Base-by-base conservation (phyloP, 1,140 invertebrate genomes). In the Drosophila pallidifrons region DNA sequence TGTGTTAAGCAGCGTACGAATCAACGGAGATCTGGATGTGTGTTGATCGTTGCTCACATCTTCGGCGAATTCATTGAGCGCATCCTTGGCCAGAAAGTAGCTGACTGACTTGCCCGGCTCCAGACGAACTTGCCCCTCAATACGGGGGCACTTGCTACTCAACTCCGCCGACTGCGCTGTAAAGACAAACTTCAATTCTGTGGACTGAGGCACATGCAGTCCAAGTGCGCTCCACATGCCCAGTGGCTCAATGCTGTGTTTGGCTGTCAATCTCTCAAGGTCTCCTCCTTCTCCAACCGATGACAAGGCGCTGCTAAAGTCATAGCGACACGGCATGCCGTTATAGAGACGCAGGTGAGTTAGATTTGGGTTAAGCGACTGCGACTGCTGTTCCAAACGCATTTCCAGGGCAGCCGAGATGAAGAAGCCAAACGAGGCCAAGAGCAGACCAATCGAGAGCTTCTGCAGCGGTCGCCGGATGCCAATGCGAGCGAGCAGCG, bases 401-500 rank as follows among this genome's bases (percentile, higher is more conserved):
- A 97, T 78, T 93, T 99, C 97, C 0, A 99, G 94, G 45, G 97
- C 89, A 3, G 95, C 98, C n/a, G 98, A 98, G 16, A 98, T 93
- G 5, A 97, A 91, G 93, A 99, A 99, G 0, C 98, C 95, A 3
- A 95, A 7, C 0, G 95, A 95, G 6, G 97, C 97, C 1, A 99
- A 91, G 3, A 98, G 60, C 55, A 98, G 97, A n/a, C 99, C 98
- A n/a, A 91, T 68, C 0, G 94, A 94, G 73, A 99, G 95, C 91
- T 96, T 95, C 74, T 97, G 95, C 25, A 98, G 91, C 0, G 97
- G 96, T 1, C 92, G 58, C 5, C 59, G 54, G 7, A 89, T 93
- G 91, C 93, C 88, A 28, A 94, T 73, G 68, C 94, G 94, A 0
- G 76, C 82, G 13, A 95, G 82, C 1, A 94, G 0, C 0, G 95